Conservation (phyloP, 2,888 invertebrate genomes). For the Aromia moschata region DNA sequence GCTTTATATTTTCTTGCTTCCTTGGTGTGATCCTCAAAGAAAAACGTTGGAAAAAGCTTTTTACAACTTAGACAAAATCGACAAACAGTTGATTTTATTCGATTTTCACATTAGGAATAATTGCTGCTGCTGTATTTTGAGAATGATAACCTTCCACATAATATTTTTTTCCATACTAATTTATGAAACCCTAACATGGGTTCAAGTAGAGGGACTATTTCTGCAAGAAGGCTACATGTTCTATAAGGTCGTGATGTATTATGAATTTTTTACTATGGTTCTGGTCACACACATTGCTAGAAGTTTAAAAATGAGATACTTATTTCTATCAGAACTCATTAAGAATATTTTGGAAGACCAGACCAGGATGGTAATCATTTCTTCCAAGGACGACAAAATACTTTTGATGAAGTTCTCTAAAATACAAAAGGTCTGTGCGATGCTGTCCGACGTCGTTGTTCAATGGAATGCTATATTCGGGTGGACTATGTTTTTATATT, state of each 20-base stretch:
- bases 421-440: constrained; percentile 21
- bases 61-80: constrained; percentile 16
- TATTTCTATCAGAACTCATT: constrained; percentile 12
- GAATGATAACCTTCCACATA: constrained; percentile 22
- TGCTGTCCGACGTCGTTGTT: constrained; percentile 20
- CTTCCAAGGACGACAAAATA: constrained; percentile 10
- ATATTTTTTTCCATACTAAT: constrained; percentile 21
- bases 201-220: not conserved
- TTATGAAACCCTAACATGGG: constrained; percentile 26
- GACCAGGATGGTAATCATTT: constrained; percentile 20
- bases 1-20: constrained; percentile 30
- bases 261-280: constrained; percentile 29
- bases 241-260: constrained; percentile 34
- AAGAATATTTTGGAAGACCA: constrained; percentile 7
- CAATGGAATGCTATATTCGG: constrained; percentile 28
- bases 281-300: constrained; percentile 15
- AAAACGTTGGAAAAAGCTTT: constrained; percentile 24
- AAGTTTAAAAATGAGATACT: constrained; percentile 26
- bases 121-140: constrained; percentile 3
- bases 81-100: constrained; percentile 11
- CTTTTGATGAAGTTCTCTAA: constrained; percentile 17
- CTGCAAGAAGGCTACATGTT: constrained; percentile 33
- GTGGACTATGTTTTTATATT: constrained; percentile 31
- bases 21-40: constrained; percentile 13
- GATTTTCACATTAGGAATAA: constrained; percentile 5